Conservation (phyloP, 2,797 vertebrate genomes). For the Lateolabrax maculatus region DNA sequence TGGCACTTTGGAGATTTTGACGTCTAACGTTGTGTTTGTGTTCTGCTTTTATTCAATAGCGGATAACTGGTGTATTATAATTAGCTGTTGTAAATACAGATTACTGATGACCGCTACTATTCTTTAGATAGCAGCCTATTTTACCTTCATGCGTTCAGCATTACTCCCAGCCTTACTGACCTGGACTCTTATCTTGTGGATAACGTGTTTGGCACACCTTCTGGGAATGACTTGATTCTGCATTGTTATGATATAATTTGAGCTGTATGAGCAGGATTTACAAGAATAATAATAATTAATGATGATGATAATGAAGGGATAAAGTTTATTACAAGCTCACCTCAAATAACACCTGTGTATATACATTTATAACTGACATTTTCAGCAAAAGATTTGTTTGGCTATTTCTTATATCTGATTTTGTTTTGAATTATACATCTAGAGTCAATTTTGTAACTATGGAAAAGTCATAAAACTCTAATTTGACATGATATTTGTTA, state of each 20-base stretch:
- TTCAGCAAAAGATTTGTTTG: not conserved
- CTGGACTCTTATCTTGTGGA: conserved; percentile 1
- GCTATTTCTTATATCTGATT: not conserved
- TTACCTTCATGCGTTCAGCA: not conserved
- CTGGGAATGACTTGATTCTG: conserved; percentile 10
- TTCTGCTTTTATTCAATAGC: conserved; percentile 26
- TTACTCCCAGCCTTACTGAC: not conserved
- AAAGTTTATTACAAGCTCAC: not conserved
- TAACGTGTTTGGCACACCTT: conserved; percentile 22
- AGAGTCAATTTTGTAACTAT: not conserved
- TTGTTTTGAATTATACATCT: not conserved
- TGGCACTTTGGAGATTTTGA: conserved; percentile 60
- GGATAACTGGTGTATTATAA: conserved; percentile 43
- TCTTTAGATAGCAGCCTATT: not conserved
- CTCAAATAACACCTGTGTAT: not conserved
- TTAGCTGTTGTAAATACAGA: conserved; percentile 48
- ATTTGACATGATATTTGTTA: not conserved
- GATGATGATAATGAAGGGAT: not conserved
- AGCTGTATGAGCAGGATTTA: not conserved
- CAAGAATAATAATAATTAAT: no score
- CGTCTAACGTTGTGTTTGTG: conserved; percentile 31
- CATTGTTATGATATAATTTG: conserved; percentile 11
- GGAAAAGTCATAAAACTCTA: not conserved
- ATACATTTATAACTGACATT: not conserved
- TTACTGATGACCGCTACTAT: not conserved